Conservation (phyloP, 2,797 vertebrate species). For the Alauda arvensis region DNA sequence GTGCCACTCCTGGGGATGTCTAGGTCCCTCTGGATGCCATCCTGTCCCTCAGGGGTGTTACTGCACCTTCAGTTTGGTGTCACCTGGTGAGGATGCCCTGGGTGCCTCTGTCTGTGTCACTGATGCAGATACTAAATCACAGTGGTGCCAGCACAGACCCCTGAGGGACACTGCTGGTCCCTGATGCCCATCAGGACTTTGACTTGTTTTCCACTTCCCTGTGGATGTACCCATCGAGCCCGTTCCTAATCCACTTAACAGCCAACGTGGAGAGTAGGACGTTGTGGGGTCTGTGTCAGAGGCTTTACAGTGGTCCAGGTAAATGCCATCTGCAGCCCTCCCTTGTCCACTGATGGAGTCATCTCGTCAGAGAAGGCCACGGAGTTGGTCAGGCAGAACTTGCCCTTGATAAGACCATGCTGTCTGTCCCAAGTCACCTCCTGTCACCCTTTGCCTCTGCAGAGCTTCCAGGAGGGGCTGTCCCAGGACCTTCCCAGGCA, state of each 20-base stretch:
- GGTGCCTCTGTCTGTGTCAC: background rate
- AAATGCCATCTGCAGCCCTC: background rate
- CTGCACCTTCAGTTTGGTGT: background rate
- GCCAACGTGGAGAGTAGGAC: background rate
- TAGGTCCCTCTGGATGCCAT: background rate
- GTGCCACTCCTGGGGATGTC: background rate
- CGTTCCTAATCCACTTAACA: background rate
- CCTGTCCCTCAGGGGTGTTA: background rate
- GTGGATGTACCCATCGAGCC: background rate
- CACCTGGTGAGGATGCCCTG: background rate
- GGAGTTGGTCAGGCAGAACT: background rate
- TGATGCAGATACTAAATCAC: background rate
- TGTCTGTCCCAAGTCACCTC: background rate
- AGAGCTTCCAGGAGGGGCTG: background rate
- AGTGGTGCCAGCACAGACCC: background rate
- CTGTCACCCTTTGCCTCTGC: background rate
- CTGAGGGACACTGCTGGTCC: background rate
- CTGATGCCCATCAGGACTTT: background rate
- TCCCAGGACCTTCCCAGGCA: background rate
- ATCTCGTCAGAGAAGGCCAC: background rate
- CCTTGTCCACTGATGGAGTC: background rate
- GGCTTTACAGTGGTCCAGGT: background rate
- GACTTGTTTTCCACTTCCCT: background rate
- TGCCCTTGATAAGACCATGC: rapidly evolving
- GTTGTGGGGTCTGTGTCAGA: background rate